These are phyloP conservation scores for Cynopterus sphinx DNA, from an alignment of 2,797 vertebrate species.

Conservation along the genomic window DNA sequence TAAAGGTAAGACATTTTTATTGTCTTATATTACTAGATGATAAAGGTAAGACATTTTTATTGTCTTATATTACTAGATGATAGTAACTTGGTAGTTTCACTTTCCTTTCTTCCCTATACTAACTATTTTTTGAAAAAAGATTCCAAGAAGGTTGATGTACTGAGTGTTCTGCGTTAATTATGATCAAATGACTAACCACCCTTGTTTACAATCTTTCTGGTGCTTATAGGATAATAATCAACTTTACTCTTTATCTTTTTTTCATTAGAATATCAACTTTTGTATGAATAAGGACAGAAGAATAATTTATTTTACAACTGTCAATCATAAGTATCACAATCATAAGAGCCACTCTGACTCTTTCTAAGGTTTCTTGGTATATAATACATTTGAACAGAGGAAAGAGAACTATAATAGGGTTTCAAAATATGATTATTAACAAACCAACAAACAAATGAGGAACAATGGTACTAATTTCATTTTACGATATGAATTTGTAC, in stretches of 20 bases:
- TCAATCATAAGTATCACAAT: conserved; percentile 4
- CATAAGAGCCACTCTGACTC: not conserved
- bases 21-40: not conserved
- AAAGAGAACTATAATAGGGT: not conserved
- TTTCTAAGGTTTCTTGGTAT: not conserved
- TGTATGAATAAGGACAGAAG: not conserved
- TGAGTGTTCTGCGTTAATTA: not conserved
- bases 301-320: conserved; percentile 25
- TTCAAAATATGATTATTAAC: conserved; percentile 29
- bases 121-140: conserved; percentile 16
- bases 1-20: not conserved
- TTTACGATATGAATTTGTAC: not conserved
- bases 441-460: conserved; percentile 6
- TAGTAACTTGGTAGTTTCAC: not conserved
- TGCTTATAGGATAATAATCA: not conserved
- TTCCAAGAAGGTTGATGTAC: not conserved
- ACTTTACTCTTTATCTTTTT: not conserved
- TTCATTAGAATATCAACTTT: conserved; percentile 18
- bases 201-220: not conserved
- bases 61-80: not conserved
- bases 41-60: too few species aligned
- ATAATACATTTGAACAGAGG: not conserved
- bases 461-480: conserved; percentile 26
- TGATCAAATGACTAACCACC: not conserved
- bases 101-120: conserved; percentile 34